Base-by-base conservation (phyloP, 2,888 invertebrate species). In the Archips xylosteana region DNA sequence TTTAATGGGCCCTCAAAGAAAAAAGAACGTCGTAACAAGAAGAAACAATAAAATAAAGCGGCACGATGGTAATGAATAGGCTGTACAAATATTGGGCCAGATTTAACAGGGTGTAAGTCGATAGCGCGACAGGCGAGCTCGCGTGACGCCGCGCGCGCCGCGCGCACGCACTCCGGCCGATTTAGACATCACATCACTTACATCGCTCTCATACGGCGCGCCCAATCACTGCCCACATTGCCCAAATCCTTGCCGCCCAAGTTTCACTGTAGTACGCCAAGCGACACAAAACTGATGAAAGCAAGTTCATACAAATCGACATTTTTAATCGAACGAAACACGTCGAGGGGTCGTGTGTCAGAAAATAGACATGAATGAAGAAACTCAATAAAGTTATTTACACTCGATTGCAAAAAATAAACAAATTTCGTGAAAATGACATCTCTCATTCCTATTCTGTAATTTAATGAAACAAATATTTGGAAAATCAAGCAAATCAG, bases 41-140 rank as follows among this genome's bases (percentile, higher is more conserved):
- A 87, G 86, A 87, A 88, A 90, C 90, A 88, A 90, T 90, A 88
- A 92, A 92, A 89, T 85, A 87, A 89, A 90, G 84, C 86, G 82
- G 84, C 81, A 81, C 84, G 85, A 85, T 83, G 84, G 86, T 90
- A 92, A 92, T 91, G 91, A 92, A 90, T 89, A 89, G 89, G 89
- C 85, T 90, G 88, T 89, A 92, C 91, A 92, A 93, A 93, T 91
- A 93, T 92, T 90, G 88, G 87, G 90, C 85, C 89, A 90, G 89
- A 91, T 92, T 92, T 87, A 90, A 92, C 92, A 90, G 89, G 88
- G 90, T 94, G 92, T 92, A 92, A 93, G 91, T 89, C 88, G 92
- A 93, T 93, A 92, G 89, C 78, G 86, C 78, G 83, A 83, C 92
- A 92, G 92, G 93, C 92, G 80, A 93, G 80, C 82, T 94, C 82